Evolutionary conservation across 2,113 vertebrate species (phyloP).

Genomic region (Apodemus sylvaticus): DNA sequence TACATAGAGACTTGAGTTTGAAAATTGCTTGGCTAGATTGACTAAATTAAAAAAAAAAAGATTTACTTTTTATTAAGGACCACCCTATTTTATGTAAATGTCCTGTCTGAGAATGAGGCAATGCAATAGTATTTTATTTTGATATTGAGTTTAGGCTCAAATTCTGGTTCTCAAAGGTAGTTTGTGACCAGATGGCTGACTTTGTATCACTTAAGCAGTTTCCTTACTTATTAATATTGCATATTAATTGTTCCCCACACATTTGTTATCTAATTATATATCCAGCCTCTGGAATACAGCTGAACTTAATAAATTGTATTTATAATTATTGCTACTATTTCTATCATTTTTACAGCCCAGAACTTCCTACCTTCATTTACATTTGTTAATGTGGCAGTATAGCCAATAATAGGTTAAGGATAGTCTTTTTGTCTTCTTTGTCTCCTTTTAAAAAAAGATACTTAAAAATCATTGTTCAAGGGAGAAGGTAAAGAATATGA

Average conservation of each 20-base stretch:
- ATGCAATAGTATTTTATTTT: background rate
- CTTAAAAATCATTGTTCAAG: background rate
- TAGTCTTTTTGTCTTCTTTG: background rate
- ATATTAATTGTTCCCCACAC: background rate
- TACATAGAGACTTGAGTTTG: background rate
- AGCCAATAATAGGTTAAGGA: background rate
- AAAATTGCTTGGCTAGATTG: background rate
- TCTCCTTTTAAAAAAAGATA: conserved; percentile 2
- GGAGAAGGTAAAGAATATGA: background rate
- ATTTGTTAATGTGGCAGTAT: background rate
- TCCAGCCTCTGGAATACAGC: conserved; percentile 7
- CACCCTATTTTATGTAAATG: background rate
- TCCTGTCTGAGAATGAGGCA: background rate
- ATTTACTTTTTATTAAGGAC: background rate
- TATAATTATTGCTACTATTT: conserved; percentile 55
- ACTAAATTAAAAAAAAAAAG: too few relatives aligned
- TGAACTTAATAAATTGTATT: conserved; percentile 13
- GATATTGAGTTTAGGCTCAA: background rate
- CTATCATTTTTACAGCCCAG: conserved; percentile 31
- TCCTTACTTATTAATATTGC: background rate
- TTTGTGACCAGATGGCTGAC: background rate
- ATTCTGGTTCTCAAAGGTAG: background rate
- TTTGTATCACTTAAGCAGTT: background rate
- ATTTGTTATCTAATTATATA: conserved; percentile 30
- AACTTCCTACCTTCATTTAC: conserved; percentile 24